phyloP scores from a whole-genome alignment of 2,888 invertebrate genomes.

The Pyrochroa serraticornis region DNA sequence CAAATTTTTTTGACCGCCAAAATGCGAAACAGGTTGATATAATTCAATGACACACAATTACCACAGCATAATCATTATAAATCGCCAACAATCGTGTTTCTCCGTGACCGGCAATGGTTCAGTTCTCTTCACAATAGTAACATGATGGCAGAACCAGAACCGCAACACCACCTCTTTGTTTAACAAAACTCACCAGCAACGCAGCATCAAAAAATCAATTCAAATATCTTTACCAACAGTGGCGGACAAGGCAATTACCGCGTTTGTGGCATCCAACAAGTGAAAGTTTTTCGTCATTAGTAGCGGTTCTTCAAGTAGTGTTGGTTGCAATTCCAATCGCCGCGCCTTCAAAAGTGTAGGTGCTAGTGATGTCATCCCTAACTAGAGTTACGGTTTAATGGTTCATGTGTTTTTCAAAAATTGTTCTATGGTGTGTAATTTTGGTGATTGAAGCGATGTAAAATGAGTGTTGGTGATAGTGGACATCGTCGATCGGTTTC shows the following conservation, averaged over 20 bases:
- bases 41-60: slow-evolving; percentile 22
- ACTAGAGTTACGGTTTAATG: too few relatives aligned
- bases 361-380: slow-evolving; percentile 14
- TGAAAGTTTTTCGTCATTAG: slow-evolving; percentile 12
- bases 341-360: slow-evolving; percentile 1
- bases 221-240: too few relatives aligned
- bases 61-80: not conserved
- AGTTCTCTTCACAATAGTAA: too few relatives aligned
- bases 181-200: too few relatives aligned
- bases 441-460: slow-evolving; percentile 22
- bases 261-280: slow-evolving; percentile 11
- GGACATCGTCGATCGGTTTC: slow-evolving; percentile 38
- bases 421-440: not conserved
- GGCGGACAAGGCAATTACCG: not conserved
- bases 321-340: not conserved
- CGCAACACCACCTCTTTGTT: too few relatives aligned
- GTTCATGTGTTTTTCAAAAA: not conserved
- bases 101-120: slow-evolving; percentile 9
- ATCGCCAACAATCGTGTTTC: slow-evolving; percentile 13
- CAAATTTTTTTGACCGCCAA: slow-evolving; percentile 17
- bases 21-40: slow-evolving; percentile 24
- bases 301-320: slow-evolving; percentile 3
- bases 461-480: slow-evolving; percentile 37
- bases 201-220: not conserved
- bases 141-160: too few relatives aligned